Conservation (phyloP, 2,113 vertebrate species). For the Chaetops frenatus region DNA sequence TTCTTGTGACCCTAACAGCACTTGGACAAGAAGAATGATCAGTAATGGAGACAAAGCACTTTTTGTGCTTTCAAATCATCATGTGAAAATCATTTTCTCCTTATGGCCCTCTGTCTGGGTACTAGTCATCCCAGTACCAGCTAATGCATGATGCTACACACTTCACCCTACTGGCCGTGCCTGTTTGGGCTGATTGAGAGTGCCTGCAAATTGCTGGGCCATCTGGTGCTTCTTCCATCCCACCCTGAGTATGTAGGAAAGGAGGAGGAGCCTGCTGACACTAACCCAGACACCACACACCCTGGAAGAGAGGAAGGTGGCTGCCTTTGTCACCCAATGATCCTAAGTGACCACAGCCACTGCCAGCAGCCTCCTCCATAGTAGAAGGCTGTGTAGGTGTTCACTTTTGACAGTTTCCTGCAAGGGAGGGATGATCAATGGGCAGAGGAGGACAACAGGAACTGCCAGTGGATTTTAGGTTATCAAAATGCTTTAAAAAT, state of each 20-base stretch:
- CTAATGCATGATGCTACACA: neutral
- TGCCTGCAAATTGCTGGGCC: neutral
- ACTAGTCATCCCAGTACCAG: neutral
- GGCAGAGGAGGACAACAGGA: neutral
- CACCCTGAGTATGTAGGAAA: neutral
- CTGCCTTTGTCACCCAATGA: neutral
- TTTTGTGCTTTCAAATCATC: neutral
- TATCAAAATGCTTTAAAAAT: neutral
- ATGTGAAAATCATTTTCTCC: neutral
- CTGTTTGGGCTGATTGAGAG: neutral
- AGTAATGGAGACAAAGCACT: neutral
- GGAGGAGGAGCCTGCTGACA: neutral
- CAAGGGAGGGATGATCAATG: neutral
- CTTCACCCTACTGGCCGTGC: neutral
- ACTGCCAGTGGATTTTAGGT: neutral
- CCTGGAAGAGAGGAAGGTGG: neutral
- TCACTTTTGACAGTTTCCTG: neutral
- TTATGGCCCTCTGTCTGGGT: neutral
- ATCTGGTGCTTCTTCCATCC: neutral
- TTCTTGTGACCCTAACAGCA: neutral
- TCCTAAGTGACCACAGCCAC: neutral
- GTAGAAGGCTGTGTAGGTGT: neutral
- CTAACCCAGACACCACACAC: fast-evolving
- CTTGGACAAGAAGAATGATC: neutral
- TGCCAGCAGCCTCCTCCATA: neutral